Evolutionary conservation across 2,797 vertebrate species (phyloP).

Genomic region (Somateria mollissima): DNA sequence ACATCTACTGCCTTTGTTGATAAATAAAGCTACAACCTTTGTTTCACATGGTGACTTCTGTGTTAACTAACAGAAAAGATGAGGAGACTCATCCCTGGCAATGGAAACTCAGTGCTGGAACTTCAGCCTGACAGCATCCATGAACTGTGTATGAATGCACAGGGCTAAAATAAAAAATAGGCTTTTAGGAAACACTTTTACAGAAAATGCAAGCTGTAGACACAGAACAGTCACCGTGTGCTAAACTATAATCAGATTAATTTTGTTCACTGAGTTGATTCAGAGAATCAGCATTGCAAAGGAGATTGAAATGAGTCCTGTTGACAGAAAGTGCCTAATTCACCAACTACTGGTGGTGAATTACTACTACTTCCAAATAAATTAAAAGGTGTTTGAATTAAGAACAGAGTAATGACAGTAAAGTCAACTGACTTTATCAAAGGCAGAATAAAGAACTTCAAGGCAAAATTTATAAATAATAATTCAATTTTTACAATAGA

Average conservation of each 20-base stretch:
- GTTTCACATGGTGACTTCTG: not conserved
- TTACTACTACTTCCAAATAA: constrained; percentile 5
- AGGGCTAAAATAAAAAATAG: not conserved
- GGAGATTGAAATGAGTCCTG: not conserved
- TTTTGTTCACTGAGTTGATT: not conserved
- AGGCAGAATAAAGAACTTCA: not conserved
- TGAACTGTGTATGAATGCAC: not conserved
- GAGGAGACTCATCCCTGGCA: not conserved
- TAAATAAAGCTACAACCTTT: not conserved
- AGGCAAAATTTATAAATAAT: not conserved
- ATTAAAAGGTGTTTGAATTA: not conserved
- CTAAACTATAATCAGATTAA: not conserved
- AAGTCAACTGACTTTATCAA: not conserved
- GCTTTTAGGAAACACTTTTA: not conserved
- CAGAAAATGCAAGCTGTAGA: not conserved
- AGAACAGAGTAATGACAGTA: not conserved
- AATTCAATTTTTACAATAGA: not conserved
- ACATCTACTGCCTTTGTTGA: not conserved
- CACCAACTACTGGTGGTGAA: not conserved
- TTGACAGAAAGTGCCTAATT: not conserved
- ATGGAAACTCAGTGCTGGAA: not conserved
- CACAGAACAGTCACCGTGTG: not conserved
- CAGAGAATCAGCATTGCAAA: not conserved
- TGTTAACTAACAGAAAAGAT: not conserved
- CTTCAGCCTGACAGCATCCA: not conserved